Base-by-base conservation (phyloP, 2,888 invertebrate genomes). In the Phyto melanocephala region DNA sequence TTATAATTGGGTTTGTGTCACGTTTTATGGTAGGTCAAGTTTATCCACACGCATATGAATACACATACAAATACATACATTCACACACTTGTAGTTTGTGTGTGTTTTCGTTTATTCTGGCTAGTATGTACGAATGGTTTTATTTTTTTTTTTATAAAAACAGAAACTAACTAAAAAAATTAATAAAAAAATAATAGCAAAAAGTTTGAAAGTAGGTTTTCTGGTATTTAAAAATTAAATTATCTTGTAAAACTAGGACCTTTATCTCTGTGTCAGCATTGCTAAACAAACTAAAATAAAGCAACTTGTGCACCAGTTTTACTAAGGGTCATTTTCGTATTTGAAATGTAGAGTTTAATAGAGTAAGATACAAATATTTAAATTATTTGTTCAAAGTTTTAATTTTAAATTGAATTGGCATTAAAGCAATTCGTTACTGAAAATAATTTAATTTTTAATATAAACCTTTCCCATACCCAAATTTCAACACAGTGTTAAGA, bases 1-100 rank as follows among this genome's bases (percentile, higher is more conserved):
- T 81, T 81, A 65, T 81, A 81, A 81, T 75, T 81, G 68, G 81
- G 81, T 81, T 81, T 81, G 70, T 81, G 81, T 81, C 78, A 81
- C 81, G 74, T 78, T 81, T 81, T 81, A 81, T 81, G 74, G 81
- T 81, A 81, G 81, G 81, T 81, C 81, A 81, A 81, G 81, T 81
- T 81, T 81, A 81, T 70, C 24, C 81, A 75, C 75, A 81, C 78
- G 81, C 81, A 81, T 81, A 78, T 42, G 40, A 42, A 54, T 33
- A 62, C 17, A 50, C 13, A 50, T 13, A 72, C 13, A 40, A 15
- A 60, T 35, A 71, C 13, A 22, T 15, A 28, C 4, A 37, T 24
- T 33, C 40, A 13, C 13, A 52, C 28, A 28, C 28, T n/a, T n/a
- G n/a, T n/a, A n/a, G n/a, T n/a, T 15, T 71, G 10, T 15, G 10